Conservation (phyloP, 2,888 invertebrate species). For the Tineola bisselliella region DNA sequence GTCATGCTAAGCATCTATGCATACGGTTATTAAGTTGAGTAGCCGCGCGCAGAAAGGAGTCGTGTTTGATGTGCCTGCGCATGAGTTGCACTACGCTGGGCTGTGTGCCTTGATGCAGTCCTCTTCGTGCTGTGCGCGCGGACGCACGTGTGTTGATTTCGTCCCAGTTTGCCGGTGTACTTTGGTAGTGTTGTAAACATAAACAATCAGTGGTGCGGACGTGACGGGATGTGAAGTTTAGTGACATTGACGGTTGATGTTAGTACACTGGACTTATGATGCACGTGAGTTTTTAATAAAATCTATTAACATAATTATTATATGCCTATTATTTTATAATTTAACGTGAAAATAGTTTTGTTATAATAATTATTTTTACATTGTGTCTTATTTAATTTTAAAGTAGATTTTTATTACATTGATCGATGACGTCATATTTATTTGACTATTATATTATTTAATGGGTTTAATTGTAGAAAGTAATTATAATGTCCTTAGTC, state of each 20-base stretch:
- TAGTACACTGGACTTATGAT: slow-evolving; percentile 36
- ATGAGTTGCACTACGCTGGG: neutral
- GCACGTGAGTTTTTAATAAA: slow-evolving; percentile 44
- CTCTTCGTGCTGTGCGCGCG: slow-evolving; percentile 30
- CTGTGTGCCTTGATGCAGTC: slow-evolving; percentile 25
- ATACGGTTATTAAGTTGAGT: neutral
- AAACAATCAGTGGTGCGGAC: slow-evolving; percentile 29
- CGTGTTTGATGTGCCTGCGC: neutral
- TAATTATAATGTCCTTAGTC: neutral
- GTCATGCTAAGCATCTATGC: too few species aligned
- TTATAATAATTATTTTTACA: too few species aligned
- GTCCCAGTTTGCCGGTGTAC: neutral
- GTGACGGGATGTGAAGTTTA: slow-evolving; percentile 45
- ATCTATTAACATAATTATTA: too few species aligned
- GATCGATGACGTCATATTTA: neutral
- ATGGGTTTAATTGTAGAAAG: neutral
- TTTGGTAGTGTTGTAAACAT: slow-evolving; percentile 23
- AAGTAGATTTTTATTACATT: neutral
- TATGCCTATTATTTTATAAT: too few species aligned
- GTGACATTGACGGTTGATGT: slow-evolving; percentile 31
- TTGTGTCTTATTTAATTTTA: too few species aligned
- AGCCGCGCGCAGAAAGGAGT: neutral
- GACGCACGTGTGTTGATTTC: slow-evolving; percentile 26
- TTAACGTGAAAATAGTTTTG: too few species aligned
- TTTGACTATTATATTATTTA: neutral